Evolutionary conservation across 1,140 invertebrate genomes (phyloP), one percentile per base, ranked within the genome.

Genomic region (Yoshiicerus persimilis): DNA sequence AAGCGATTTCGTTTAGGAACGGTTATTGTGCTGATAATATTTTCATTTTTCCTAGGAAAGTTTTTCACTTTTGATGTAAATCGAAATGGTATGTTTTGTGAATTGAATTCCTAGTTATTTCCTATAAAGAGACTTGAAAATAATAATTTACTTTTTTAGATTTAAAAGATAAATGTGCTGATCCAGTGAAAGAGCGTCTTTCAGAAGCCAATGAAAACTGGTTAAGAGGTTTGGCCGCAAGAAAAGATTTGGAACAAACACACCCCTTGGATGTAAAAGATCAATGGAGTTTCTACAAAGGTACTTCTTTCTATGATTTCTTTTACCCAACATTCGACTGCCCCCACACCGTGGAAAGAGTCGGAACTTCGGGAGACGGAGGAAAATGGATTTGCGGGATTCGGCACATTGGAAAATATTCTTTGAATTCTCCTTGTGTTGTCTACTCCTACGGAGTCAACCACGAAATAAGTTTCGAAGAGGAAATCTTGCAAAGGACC

Each of bases 341-440:
- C 20, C 87, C 87, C 0, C 41, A 86, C 66, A 47, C 84, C 0
- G 75, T 88, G 9, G 47, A 88, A 56, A 84, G 87, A 30, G 25
- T 88, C 10, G 87, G 87, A 9, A 36, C 6, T n/a, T 39, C 85
- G 56, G 87, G 87, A 9, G 85, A 88, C 27, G 87, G 87, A 6
- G 87, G 87, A 2, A 86, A 88, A 34, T 88, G 87, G 87, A 27
- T 86, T 13, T 88, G 87, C 77, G 87, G 87, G 0, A 27, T 88
- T 10, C 27, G 47, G 6, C 30, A 77, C 2, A 56, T 70, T 0
- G 64, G 2, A 2, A 32, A 38, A 13, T 20, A 85, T 8, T 20
- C 30, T 0, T n/a, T 2, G 38, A 8, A 39, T 3, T 39, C 4
- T 23, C 62, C 84, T 0, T 88, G 87, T 20, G 34, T 86, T 11